Percentiles rank a stretch among this genome's conserved stretches.
These are phyloP conservation scores for Drosophila testacea DNA, from an alignment of 2,888 invertebrate species.

Conservation along the genomic window DNA sequence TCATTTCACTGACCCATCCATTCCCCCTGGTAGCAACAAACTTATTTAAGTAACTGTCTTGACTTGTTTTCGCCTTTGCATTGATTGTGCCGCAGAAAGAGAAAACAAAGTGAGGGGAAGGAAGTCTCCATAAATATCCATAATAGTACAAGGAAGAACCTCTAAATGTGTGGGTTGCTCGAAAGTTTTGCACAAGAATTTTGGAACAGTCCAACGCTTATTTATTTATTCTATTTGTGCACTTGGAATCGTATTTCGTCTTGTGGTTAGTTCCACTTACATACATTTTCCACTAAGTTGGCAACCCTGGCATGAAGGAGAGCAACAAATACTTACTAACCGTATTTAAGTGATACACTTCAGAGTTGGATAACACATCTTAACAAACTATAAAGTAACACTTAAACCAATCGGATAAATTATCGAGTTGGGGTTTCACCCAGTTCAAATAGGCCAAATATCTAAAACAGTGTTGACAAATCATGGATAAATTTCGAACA, in stretches of 20 bases:
- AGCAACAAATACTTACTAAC: not conserved
- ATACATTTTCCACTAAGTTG: conserved; percentile 4
- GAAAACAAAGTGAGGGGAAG: not conserved
- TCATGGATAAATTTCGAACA: too few relatives aligned
- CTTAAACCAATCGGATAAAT: conserved; percentile 4
- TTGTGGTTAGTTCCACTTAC: conserved; percentile 34
- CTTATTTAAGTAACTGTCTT: conserved; percentile 71
- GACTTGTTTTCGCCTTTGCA: conserved; percentile 65
- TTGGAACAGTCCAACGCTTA: conserved; percentile 11
- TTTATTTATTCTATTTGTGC: conserved; percentile 30
- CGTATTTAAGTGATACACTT: conserved; percentile 7
- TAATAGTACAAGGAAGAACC: conserved; percentile 14
- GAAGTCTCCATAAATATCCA: conserved; percentile 31
- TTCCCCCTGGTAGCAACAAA: conserved; percentile 41
- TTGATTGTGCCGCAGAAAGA: conserved; percentile 50
- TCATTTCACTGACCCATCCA: conserved; percentile 48
- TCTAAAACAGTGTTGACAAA: too few relatives aligned
- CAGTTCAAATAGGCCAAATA: not conserved
- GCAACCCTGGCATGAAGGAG: not conserved
- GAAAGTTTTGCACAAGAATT: conserved; percentile 19
- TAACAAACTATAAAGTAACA: conserved; percentile 4
- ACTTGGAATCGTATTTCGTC: conserved; percentile 20
- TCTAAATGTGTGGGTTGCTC: conserved; percentile 25
- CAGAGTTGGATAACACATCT: not conserved
- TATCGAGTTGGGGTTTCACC: not conserved